phyloP scores from a whole-genome alignment of 2,797 vertebrate genomes.

The Peromyscus melanophrys region DNA sequence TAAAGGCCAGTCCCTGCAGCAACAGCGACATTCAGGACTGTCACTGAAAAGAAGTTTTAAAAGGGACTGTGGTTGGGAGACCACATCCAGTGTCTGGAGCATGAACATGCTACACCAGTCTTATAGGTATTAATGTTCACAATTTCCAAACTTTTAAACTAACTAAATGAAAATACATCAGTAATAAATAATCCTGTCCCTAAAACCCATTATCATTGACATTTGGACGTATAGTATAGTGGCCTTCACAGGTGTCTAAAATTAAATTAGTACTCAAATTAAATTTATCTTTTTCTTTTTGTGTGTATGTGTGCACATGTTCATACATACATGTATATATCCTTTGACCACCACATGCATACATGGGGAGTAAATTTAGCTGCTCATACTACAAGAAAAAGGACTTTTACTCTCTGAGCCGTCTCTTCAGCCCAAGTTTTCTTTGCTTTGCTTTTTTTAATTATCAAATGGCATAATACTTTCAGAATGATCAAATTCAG shows the following conservation, averaged over 20 bases:
- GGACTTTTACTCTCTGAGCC: neutral
- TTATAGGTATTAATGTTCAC: neutral
- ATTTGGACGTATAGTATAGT: neutral
- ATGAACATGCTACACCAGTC: too few relatives aligned
- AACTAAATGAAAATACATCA: neutral
- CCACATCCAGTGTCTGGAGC: neutral
- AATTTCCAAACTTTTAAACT: neutral
- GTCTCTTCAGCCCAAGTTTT: neutral
- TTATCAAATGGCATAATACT: constrained; percentile 33
- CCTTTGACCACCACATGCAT: too few relatives aligned
- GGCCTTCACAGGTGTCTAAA: neutral
- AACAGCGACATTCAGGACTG: neutral
- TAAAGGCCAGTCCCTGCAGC: neutral
- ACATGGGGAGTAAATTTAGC: neutral
- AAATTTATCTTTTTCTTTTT: neutral
- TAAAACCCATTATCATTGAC: neutral
- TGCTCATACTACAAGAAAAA: neutral
- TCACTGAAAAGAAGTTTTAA: neutral
- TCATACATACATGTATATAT: neutral
- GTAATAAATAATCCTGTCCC: neutral
- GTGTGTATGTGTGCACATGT: neutral
- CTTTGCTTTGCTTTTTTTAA: constrained; percentile 10
- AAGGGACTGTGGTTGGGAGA: neutral
- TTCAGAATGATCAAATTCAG: neutral
- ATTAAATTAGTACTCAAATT: constrained; percentile 25